Evolutionary conservation across 2,797 vertebrate genomes (phyloP), one percentile per base, ranked within the genome.

Genomic region (Ctenopoma kingsleyae): DNA sequence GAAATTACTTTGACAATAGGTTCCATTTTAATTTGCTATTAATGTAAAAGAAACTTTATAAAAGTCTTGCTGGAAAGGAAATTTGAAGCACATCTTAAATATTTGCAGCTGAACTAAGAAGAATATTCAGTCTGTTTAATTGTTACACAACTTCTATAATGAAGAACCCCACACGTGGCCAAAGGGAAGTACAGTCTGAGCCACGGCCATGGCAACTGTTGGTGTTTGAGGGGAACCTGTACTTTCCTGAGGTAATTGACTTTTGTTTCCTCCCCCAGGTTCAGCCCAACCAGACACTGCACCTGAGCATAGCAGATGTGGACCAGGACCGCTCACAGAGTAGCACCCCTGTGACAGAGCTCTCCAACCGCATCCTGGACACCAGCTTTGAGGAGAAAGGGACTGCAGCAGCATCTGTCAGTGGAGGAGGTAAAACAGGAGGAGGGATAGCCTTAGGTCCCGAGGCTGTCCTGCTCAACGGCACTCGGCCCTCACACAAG

Each of bases 271-370:
- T 58, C 38, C 40, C 25, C 9, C 30, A 63, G 68, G 20, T 59
- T 43, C 62, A 74, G 25, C 56, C 73, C 36, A 83, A 76, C 74
- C 95, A 79, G 72, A 73, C 59, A 3, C 62, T 76, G n/a, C 82
- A 82, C 47, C 76, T 64, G 35, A 48, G 30, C 27, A n/a, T 71
- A 23, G 69, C 71, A 0, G 92, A 94, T 35, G 41, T 83, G 0
- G 94, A 94, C 43, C 94, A 94, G 83, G 94, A 93, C 66, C 96
- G 97, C 76, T 95, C 93, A 2, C 95, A 91, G 72, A 96, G 96
- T 10, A 95, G 96, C 72, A 98, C 97, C 6, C 98, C 97, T 0
- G 94, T 99, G 78, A 96, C 96, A 0, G 98, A 99, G 72, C 96
- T 99, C 51, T 96, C 96, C 51, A 95, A 95, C 73, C 96, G 96